Evolutionary conservation across 1,140 invertebrate genomes (phyloP).

Genomic region (Bombus terrestris): DNA sequence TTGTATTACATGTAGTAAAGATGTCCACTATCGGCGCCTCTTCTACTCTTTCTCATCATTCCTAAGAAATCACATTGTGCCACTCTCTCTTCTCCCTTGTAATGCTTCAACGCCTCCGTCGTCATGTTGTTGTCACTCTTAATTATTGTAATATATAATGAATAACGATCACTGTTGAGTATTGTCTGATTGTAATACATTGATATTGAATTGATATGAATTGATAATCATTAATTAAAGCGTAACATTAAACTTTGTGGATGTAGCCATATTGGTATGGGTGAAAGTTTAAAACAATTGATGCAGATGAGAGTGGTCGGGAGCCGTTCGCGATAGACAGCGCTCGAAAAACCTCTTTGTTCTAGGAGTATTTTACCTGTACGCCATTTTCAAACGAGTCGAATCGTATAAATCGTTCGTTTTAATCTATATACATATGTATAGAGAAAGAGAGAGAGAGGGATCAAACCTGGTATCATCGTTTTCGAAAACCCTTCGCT

Average conservation of each 20-base stretch:
- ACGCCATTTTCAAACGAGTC: not conserved
- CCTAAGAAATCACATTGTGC: constrained; percentile 46
- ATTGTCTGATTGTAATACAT: constrained; percentile 84
- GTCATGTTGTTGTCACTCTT: constrained; percentile 84
- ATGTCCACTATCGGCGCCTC: constrained; percentile 50
- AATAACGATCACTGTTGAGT: constrained; percentile 83
- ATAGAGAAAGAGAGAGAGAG: not conserved
- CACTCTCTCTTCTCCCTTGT: constrained; percentile 54
- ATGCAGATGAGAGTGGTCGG: constrained; percentile 39
- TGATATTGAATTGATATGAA: constrained; percentile 83
- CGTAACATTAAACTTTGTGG: constrained; percentile 80
- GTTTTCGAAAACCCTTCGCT: not conserved
- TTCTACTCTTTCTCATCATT: constrained; percentile 45
- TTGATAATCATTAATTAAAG: constrained; percentile 83
- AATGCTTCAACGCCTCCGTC: constrained; percentile 83
- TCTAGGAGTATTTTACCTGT: constrained; percentile 3
- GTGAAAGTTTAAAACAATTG: constrained; percentile 39
- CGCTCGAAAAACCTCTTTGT: not conserved
- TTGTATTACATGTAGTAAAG: constrained; percentile 47
- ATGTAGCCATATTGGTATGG: constrained; percentile 80
- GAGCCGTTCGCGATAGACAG: constrained; percentile 59
- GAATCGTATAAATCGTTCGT: constrained; percentile 10
- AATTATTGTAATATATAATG: constrained; percentile 83
- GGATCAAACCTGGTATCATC: constrained; percentile 30
- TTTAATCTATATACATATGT: constrained; percentile 25